Evolutionary conservation across 2,888 invertebrate genomes (phyloP), one percentile per base, ranked within the genome.

Genomic region (Odontocolon sp.): DNA sequence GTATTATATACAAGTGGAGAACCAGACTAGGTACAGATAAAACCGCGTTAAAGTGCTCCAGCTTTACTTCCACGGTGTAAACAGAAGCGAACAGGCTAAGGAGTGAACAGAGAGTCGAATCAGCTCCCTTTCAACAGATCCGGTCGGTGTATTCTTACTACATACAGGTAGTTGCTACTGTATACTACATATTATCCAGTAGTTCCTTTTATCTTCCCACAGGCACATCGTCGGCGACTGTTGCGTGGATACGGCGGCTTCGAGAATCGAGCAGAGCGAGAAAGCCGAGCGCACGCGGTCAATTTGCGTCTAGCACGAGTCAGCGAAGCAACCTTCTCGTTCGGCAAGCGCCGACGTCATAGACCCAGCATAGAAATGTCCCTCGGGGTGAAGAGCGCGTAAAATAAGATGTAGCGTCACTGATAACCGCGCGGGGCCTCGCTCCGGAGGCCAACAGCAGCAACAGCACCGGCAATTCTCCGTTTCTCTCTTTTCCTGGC

Each of bases 401-500:
- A 89, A 89, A 89, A 89, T 89, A 89, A 89, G 89, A 89, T 89
- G 89, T 89, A 89, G 87, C 88, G 86, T 87, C 86, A 85, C 88
- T 89, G 89, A 89, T 89, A 89, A 89, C 87, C 73, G 61, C 11
- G 26, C 61, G 54, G 66, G 61, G 31, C 31, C 57, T 59, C 68
- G 28, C 50, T 28, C 14, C 72, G 61, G 72, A 63, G 72, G 72
- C 77, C 66, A 75, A 69, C 73, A 63, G 63, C 33, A 63, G 68
- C 64, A 75, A 28, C 54, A 31, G 40, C 56, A 47, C n/a, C 67
- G 8, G 5, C n/a, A n/a, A n/a, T 54, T 47, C 64, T 67, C 64
- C 66, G 33, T 57, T 50, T 21, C 38, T 61, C 33, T 23, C 40
- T 18, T 6, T 28, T 16, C n/a, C 40, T 36, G 45, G 6, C 33